Base-by-base conservation (phyloP, 2,888 invertebrate species). In the Morpho helenor region DNA sequence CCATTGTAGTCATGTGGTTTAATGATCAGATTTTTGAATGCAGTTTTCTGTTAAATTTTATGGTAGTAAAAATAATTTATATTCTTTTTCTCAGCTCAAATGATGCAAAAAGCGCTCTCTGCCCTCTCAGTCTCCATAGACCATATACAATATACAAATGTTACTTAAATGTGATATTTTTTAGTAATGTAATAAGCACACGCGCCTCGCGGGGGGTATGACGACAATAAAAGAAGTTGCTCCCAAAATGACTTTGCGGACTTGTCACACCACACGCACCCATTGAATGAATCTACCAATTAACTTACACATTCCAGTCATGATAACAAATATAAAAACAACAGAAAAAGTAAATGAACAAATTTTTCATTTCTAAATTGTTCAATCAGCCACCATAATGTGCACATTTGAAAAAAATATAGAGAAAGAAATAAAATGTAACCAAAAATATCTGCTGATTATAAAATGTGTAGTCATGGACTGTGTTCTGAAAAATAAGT, bases 141-240 rank as follows among this genome's bases (percentile, higher is more conserved):
- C 82, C 77, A 82, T 87, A 86, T 88, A 84, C 80, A 80, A 79
- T 80, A 68, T 80, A 86, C 87, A 88, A 78, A 76, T 72, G 84
- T 85, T 84, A 72, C 71, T 69, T 74, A 57, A 75, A 78, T 81
- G 79, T 80, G 79, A 83, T 83, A 84, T 84, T 81, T 82, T 82
- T 79, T 74, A 70, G 72, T 74, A 75, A 70, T 76, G 62, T 70
- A 65, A 68, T 31, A 77, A 65, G 76, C 80, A 80, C 77, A 69
- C 75, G 65, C 75, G 73, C 62, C 66, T 65, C 67, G 76, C 76
- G 80, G 74, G 77, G 69, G 68, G 72, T 62, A 62, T 67, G 59
- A 9, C 57, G 54, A 52, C 60, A 54, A 46, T 23, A 59, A 48
- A 63, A 66, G 57, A 56, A 56, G 48, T 64, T 73, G 64, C 43